Conservation (phyloP, 2,888 invertebrate species). For the Epistrophe eligans region DNA sequence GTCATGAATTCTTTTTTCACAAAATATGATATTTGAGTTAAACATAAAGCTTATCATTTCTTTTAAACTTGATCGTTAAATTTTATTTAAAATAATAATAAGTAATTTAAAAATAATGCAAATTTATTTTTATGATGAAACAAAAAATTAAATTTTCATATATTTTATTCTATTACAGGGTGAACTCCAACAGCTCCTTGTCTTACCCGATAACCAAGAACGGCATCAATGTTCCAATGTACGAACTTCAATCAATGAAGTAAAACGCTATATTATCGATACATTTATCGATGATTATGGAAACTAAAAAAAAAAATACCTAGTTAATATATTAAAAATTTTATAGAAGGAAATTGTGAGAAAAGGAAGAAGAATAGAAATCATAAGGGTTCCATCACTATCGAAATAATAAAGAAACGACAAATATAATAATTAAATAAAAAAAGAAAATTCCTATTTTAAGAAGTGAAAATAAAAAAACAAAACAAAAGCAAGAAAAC, state of each 20-base stretch:
- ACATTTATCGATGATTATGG: slow-evolving; percentile 83
- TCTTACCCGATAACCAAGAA: slow-evolving; percentile 83
- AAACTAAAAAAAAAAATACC: slow-evolving; percentile 78
- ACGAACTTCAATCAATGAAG: slow-evolving; percentile 83
- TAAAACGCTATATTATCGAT: slow-evolving; percentile 83
- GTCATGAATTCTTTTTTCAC: too few species aligned
- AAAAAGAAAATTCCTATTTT: slow-evolving; percentile 61
- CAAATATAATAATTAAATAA: neutral
- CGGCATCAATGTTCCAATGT: slow-evolving; percentile 83
- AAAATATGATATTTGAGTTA: too few species aligned
- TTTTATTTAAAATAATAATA: too few species aligned
- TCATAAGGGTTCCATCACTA: slow-evolving; percentile 48
- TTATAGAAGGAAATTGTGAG: slow-evolving; percentile 30
- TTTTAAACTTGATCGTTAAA: too few species aligned
- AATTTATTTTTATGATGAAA: too few species aligned
- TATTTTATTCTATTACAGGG: slow-evolving; percentile 78
- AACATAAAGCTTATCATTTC: neutral
- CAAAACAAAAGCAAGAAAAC: slow-evolving; percentile 11
- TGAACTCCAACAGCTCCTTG: slow-evolving; percentile 82
- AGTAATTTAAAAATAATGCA: too few species aligned
- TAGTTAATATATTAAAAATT: slow-evolving; percentile 23
- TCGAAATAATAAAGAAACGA: neutral
- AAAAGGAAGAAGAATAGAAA: slow-evolving; percentile 8
- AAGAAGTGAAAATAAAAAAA: slow-evolving; percentile 24
- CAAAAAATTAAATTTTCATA: neutral